Percentiles rank a stretch among this genome's conserved stretches.
Evolutionary conservation across 2,888 invertebrate species (phyloP).

Genomic region (Coronaproctus castanopsis): DNA sequence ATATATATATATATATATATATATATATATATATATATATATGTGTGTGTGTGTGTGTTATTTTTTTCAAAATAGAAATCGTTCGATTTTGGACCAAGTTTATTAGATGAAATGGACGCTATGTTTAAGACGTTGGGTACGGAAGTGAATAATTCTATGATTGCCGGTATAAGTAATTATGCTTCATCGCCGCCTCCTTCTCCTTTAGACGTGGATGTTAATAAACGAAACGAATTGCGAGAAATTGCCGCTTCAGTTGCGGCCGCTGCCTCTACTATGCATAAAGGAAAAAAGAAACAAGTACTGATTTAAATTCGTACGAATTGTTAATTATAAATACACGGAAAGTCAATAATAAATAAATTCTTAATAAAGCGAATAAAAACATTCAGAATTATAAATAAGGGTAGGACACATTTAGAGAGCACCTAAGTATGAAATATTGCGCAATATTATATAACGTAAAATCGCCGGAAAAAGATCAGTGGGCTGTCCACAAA

Average conservation of each 20-base stretch:
- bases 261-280: conserved; percentile 17
- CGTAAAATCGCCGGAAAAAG: no score
- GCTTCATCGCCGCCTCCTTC: conserved; percentile 22
- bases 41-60: no score
- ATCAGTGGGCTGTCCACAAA: no score
- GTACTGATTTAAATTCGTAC: conserved; percentile 34
- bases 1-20: no score
- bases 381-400: no score
- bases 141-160: conserved; percentile 24
- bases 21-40: no score
- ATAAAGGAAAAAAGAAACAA: conserved; percentile 32
- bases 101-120: conserved; percentile 74
- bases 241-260: conserved; percentile 34
- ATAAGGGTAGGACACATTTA: no score
- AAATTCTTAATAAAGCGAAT: no score
- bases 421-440: no score
- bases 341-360: no score
- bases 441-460: no score
- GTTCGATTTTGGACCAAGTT: conserved; percentile 66
- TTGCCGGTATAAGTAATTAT: conserved; percentile 23
- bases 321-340: conserved; percentile 14
- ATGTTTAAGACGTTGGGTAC: conserved; percentile 45
- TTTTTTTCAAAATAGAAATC: conserved; percentile 22
- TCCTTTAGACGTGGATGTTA: conserved; percentile 32
- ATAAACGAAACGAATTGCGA: conserved; percentile 46